These are phyloP conservation scores for Tetramorium alpestre DNA, from an alignment of 1,140 invertebrate species.

Conservation along the genomic window DNA sequence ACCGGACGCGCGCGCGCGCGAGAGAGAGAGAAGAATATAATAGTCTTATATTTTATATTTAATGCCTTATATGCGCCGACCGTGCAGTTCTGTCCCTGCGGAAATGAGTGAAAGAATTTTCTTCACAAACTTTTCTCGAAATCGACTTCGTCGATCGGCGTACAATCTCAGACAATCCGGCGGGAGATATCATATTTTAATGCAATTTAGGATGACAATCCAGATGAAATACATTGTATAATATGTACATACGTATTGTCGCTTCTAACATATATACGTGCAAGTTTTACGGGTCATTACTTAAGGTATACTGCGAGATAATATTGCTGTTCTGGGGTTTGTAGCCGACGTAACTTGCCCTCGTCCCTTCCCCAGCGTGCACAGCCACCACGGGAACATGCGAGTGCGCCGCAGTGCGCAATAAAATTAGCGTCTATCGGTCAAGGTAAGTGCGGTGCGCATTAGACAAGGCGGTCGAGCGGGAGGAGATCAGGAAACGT, in stretches of 20 bases:
- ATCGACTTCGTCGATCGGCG: background rate
- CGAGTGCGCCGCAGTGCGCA: conserved; percentile 70
- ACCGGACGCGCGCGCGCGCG: background rate
- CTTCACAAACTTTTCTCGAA: background rate
- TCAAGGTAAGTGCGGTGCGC: conserved; percentile 83
- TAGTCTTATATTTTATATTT: conserved; percentile 75
- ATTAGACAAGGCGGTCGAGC: conserved; percentile 77
- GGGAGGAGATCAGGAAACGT: conserved; percentile 50
- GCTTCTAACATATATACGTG: background rate
- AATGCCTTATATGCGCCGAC: conserved; percentile 7
- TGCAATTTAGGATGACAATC: background rate
- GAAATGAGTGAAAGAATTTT: conserved; percentile 1
- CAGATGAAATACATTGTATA: background rate
- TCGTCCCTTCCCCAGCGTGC: background rate
- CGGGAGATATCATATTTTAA: background rate
- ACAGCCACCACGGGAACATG: conserved; percentile 24
- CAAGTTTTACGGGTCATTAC: conserved; percentile 42
- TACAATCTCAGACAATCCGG: background rate
- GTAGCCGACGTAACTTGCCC: background rate
- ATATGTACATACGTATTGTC: background rate
- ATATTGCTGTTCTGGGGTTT: conserved; percentile 2
- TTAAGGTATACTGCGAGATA: conserved; percentile 18
- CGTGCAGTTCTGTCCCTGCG: background rate
- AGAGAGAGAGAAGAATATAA: conserved; percentile 59
- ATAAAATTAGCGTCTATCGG: conserved; percentile 82